Conservation (phyloP, 2,888 invertebrate genomes). For the Athripsodes cinereus region DNA sequence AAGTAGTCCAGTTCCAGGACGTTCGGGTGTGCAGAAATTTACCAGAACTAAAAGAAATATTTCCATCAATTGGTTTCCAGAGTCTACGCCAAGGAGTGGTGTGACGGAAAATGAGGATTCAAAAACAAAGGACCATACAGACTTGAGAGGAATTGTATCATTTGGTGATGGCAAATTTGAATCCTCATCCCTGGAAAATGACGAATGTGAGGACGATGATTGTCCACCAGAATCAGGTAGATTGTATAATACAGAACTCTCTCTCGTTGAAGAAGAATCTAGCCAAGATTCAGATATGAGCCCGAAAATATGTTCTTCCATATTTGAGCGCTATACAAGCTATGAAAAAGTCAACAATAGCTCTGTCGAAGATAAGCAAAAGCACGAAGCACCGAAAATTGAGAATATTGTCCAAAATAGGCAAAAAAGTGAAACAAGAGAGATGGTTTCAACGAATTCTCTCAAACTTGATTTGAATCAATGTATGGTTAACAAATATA, state of each 20-base stretch:
- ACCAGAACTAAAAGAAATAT: slow-evolving; percentile 14
- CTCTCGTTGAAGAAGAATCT: slow-evolving; percentile 49
- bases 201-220: slow-evolving; percentile 34
- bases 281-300: slow-evolving; percentile 42
- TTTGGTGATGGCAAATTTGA: slow-evolving; percentile 31
- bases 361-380: background rate
- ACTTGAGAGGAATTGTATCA: slow-evolving; percentile 34
- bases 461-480: too few relatives aligned
- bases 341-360: background rate
- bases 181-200: slow-evolving; percentile 1
- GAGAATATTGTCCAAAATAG: too few relatives aligned
- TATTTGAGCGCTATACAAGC: background rate
- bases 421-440: too few relatives aligned
- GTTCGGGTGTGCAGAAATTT: slow-evolving; percentile 9
- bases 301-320: slow-evolving; percentile 12
- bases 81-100: background rate
- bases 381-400: too few relatives aligned
- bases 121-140: slow-evolving; percentile 1
- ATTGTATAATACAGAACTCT: slow-evolving; percentile 40
- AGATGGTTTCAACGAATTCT: too few relatives aligned
- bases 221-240: slow-evolving; percentile 7
- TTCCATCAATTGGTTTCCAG: slow-evolving; percentile 22
- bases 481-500: too few relatives aligned
- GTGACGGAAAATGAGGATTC: background rate
- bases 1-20: slow-evolving; percentile 4